Evolutionary conservation across 2,888 invertebrate genomes (phyloP), one percentile per base, ranked within the genome.

Genomic region (Herminia tarsipennalis): DNA sequence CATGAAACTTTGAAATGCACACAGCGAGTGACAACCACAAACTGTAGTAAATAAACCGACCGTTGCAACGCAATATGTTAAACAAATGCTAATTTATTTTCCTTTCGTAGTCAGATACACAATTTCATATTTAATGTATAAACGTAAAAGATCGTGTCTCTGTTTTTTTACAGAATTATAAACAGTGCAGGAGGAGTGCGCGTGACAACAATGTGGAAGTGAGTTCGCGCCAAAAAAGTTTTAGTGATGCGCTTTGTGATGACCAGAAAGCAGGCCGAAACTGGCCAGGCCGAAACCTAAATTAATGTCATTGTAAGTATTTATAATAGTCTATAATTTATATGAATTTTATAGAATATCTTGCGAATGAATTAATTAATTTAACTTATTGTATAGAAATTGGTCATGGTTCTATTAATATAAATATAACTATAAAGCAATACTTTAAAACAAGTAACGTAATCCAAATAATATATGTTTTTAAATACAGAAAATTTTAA

Each of bases 121-220:
- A 42, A 33, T 40, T 52, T 48, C 9, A 44, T 41, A 47, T 54
- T 50, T 41, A 41, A 41, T 35, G 34, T 39, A 57, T n/a, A 44
- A 60, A 56, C 27, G 27, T 36, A 57, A 44, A 55, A 56, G 34
- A 52, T 47, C 46, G 33, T 50, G 37, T 47, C 46, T 21, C 18
- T 12, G 13, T 25, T 25, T 51, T 55, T 54, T 48, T 58, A 36
- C 10, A 28, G 29, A 32, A 46, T 34, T 51, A 43, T 45, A 38
- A 50, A 51, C 37, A 41, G 38, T 39, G 29, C 42, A 51, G 35
- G 29, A 48, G 30, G 49, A 50, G 50, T 65, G 65, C 54, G 43
- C 65, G 67, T 66, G 67, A 65, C 65, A 63, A 59, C 60, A 67
- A 66, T 63, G 43, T 56, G 35, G 34, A 62, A 62, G 43, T 46